Percentiles rank a stretch among this genome's conserved stretches.
phyloP scores from a whole-genome alignment of 1,140 invertebrate species.

The Thalassaphorura encarpata region DNA sequence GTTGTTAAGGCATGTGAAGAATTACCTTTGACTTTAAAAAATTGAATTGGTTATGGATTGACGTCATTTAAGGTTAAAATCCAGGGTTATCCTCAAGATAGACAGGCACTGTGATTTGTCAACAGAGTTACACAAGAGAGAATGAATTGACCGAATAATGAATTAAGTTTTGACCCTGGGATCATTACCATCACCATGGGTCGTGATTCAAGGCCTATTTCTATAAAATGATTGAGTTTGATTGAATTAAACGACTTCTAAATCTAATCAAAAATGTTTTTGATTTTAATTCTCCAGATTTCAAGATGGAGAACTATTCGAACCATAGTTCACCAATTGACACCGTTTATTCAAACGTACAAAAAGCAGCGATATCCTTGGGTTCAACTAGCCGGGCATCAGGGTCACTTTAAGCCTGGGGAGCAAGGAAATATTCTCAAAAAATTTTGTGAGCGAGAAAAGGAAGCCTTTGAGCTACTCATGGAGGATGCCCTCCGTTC shows the following conservation, averaged over 20 bases:
- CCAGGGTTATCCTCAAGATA: too few relatives aligned
- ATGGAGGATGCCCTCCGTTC: constrained; percentile 78
- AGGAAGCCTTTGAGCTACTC: constrained; percentile 59
- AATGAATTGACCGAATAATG: too few relatives aligned
- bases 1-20: constrained; percentile 17
- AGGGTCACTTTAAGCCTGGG: constrained; percentile 84
- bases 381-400: constrained; percentile 55
- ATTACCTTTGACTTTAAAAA: too few relatives aligned
- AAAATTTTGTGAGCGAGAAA: constrained; percentile 80
- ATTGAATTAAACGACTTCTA: neutral
- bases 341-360: constrained; percentile 92
- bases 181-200: too few relatives aligned
- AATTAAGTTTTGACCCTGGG: too few relatives aligned
- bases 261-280: neutral
- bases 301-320: constrained; percentile 86
- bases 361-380: constrained; percentile 91
- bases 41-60: too few relatives aligned
- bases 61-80: too few relatives aligned
- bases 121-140: too few relatives aligned
- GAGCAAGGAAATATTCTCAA: constrained; percentile 87
- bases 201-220: too few relatives aligned
- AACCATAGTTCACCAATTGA: constrained; percentile 82
- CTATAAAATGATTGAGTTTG: too few relatives aligned
- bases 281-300: constrained; percentile 53
- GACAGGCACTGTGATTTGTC: too few relatives aligned